These are phyloP conservation scores for Petaurus breviceps DNA, from an alignment of 2,113 vertebrate species.

Conservation along the genomic window DNA sequence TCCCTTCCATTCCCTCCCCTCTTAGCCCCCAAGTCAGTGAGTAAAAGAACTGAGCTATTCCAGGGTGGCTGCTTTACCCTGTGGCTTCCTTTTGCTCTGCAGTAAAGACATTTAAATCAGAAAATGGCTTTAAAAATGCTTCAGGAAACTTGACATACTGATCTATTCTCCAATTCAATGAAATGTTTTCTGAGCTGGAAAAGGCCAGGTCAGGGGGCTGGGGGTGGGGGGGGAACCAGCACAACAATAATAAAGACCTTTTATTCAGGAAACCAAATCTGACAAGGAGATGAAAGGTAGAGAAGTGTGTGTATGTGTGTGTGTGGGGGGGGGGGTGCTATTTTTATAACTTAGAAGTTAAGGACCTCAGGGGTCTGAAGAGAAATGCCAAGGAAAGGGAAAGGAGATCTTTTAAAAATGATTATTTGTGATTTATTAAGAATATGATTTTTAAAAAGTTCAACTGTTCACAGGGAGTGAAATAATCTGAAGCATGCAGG, in stretches of 20 bases:
- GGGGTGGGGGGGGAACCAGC: slow-evolving; percentile 46
- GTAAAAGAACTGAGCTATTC: slow-evolving; percentile 52
- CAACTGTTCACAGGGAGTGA: slow-evolving; percentile 20
- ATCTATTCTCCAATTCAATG: slow-evolving; percentile 62
- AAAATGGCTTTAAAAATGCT: slow-evolving; percentile 67
- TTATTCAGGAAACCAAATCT: slow-evolving; percentile 59
- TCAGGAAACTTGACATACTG: slow-evolving; percentile 70
- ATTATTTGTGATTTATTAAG: slow-evolving; percentile 40
- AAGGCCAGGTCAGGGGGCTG: slow-evolving; percentile 24
- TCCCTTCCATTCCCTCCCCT: slow-evolving; percentile 37
- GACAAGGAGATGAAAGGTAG: slow-evolving; percentile 38
- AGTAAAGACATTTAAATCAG: slow-evolving; percentile 72
- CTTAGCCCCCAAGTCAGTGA: slow-evolving; percentile 25
- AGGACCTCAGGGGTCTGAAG: background rate
- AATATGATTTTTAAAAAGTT: slow-evolving; percentile 59
- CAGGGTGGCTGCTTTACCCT: slow-evolving; percentile 49
- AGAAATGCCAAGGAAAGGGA: background rate
- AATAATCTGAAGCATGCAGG: slow-evolving; percentile 26
- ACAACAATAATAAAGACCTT: slow-evolving; percentile 51
- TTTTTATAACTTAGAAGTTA: background rate
- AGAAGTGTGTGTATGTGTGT: background rate
- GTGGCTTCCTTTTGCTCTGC: slow-evolving; percentile 70
- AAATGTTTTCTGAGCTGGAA: slow-evolving; percentile 54
- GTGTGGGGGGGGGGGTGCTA: background rate
- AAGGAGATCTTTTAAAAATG: slow-evolving; percentile 52